Evolutionary conservation across 1,140 invertebrate genomes (phyloP).

Genomic region (Atta texana): DNA sequence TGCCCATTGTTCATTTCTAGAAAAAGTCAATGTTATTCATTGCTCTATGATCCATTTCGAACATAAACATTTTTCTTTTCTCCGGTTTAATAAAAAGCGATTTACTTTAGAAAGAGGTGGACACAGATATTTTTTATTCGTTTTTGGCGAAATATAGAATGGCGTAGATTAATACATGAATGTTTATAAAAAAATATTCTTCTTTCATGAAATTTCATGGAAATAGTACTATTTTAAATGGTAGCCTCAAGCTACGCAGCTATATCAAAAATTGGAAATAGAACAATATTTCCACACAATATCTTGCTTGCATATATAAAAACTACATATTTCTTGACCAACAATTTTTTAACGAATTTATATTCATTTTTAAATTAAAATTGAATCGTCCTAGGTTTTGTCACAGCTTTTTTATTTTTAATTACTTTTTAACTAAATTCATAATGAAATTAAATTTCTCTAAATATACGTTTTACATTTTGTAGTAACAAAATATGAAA

Average conservation of each 20-base stretch:
- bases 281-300: constrained; percentile 25
- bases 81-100: constrained; percentile 17
- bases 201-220: constrained; percentile 1
- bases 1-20: constrained; percentile 94
- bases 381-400: not conserved
- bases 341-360: constrained; percentile 11
- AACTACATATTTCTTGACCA: not conserved
- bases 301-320: not conserved
- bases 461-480: not conserved
- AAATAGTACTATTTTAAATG: constrained; percentile 39
- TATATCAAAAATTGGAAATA: constrained; percentile 16
- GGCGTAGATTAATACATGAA: constrained; percentile 29
- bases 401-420: not conserved
- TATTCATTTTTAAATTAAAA: constrained; percentile 20
- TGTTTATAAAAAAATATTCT: constrained; percentile 38
- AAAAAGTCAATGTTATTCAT: constrained; percentile 70
- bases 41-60: constrained; percentile 24
- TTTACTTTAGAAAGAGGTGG: constrained; percentile 32
- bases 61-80: constrained; percentile 26
- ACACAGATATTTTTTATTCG: constrained; percentile 23
- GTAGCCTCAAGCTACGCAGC: not conserved
- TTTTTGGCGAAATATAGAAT: constrained; percentile 6
- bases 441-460: not conserved
- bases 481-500: not conserved
- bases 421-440: not conserved